phyloP scores from a whole-genome alignment of 2,797 vertebrate genomes.

The Acropternis orthonyx region DNA sequence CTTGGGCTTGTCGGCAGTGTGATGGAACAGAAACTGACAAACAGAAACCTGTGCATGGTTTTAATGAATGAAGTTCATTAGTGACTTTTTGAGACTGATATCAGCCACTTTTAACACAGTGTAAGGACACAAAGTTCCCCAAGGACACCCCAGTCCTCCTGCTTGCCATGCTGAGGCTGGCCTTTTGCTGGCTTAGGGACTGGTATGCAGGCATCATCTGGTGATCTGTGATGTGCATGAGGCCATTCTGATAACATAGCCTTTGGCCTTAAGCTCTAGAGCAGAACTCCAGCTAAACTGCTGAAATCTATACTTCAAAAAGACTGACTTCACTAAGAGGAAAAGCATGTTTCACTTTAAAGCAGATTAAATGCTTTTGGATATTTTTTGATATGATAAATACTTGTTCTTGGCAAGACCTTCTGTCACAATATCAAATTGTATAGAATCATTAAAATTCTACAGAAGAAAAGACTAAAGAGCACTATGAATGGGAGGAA shows the following conservation, averaged over 20 bases:
- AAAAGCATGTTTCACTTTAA: not conserved
- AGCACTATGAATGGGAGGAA: not conserved
- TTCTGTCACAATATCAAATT: not conserved
- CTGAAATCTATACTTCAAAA: not conserved
- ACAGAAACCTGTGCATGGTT: not conserved
- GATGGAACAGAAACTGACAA: not conserved
- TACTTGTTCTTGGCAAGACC: not conserved
- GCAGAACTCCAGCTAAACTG: not conserved
- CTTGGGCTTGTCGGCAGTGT: not conserved
- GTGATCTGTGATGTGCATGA: not conserved
- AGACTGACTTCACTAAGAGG: not conserved
- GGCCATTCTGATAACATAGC: not conserved
- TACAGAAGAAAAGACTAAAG: not conserved
- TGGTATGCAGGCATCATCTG: rapidly evolving
- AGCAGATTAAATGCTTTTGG: not conserved
- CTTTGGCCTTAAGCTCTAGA: not conserved
- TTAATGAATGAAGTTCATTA: not conserved
- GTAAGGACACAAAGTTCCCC: not conserved
- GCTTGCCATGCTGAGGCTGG: rapidly evolving
- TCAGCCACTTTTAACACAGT: rapidly evolving
- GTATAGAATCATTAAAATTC: not conserved
- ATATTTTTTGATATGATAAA: not conserved
- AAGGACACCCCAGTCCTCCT: rapidly evolving
- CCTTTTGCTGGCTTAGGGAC: not conserved
- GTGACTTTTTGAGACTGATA: not conserved